Evolutionary conservation across 2,113 vertebrate species (phyloP), one percentile per base, ranked within the genome.

Genomic region (Callaeas wilsoni): DNA sequence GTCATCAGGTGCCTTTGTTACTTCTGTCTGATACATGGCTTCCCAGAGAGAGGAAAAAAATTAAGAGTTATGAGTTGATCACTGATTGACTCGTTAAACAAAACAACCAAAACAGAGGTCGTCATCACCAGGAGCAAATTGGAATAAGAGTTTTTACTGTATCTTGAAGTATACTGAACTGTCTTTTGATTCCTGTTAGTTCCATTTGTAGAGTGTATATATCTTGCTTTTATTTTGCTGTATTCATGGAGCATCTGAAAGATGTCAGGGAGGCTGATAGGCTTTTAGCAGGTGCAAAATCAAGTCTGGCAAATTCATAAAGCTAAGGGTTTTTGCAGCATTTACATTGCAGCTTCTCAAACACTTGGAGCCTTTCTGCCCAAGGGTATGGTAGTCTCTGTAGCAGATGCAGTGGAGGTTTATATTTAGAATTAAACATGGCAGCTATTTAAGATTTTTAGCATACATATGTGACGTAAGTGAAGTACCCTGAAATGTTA

Each of bases 161-260:
- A 26, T 55, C 17, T 39, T 59, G 68, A 62, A 50, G 13, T 42
- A 20, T 19, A 7, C 16, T 52, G 22, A 64, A 35, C 70, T 87
- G 44, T 84, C 70, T 84, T 19, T 74, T 71, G 30, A 23, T 44
- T 93, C 27, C 32, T 49, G 1, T 50, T 49, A 47, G 29, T 63
- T 39, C 27, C 6, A 53, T 92, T 87, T 2, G 5, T 83, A 81
- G 63, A 80, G 13, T 30, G 4, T 49, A 4, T 87, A 39, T 74
- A n/a, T 70, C 77, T 85, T 79, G 68, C 10, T 60, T 90, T 91
- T 94, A 44, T 93, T 95, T 84, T 91, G 71, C 85, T 68, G 33
- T 91, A 30, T 76, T 94, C 57, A 47, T 27, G 41, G 64, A 92
- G n/a, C 59, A 90, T 90, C 52, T 91, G 84, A 93, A 94, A 96